Conservation (phyloP, 1,140 invertebrate species). For the Drosophila melanica region DNA sequence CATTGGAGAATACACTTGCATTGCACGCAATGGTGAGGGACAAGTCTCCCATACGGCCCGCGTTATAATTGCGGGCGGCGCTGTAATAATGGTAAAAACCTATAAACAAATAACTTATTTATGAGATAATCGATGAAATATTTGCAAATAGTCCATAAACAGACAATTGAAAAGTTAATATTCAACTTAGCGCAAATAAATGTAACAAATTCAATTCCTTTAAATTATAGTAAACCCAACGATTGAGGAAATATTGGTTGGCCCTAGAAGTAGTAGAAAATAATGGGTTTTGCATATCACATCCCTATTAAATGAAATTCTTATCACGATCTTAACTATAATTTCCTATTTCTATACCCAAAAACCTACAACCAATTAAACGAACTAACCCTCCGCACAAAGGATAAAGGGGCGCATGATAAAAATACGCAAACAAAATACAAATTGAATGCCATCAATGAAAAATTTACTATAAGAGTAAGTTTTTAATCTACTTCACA, state of each 20-base stretch:
- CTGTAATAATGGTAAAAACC: slow-evolving; percentile 88
- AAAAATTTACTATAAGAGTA: slow-evolving; percentile 69
- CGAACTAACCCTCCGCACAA: slow-evolving; percentile 1
- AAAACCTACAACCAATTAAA: background rate
- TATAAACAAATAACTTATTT: slow-evolving; percentile 71
- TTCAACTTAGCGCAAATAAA: slow-evolving; percentile 7
- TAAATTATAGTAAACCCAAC: background rate
- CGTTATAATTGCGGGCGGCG: slow-evolving; percentile 96
- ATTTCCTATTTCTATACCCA: slow-evolving; percentile 3
- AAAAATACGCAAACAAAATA: slow-evolving; percentile 48
- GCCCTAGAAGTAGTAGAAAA: background rate
- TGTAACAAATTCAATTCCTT: background rate
- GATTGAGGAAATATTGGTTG: background rate
- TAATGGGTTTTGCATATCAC: slow-evolving; percentile 11
- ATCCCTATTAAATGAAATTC: background rate
- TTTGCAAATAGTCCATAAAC: slow-evolving; percentile 21
- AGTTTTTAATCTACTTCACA: slow-evolving; percentile 41
- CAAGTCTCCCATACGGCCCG: slow-evolving; percentile 96
- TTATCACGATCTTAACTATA: background rate
- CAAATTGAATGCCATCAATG: slow-evolving; percentile 62
- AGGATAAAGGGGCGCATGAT: slow-evolving; percentile 54
- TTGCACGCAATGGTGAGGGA: slow-evolving; percentile 96
- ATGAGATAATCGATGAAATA: slow-evolving; percentile 38
- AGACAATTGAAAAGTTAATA: slow-evolving; percentile 7
- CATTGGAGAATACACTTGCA: slow-evolving; percentile 97